Percentiles rank a stretch among this genome's conserved stretches.
These are phyloP conservation scores for Wiebesia pumilae DNA, from an alignment of 1,140 invertebrate genomes.

Conservation along the genomic window DNA sequence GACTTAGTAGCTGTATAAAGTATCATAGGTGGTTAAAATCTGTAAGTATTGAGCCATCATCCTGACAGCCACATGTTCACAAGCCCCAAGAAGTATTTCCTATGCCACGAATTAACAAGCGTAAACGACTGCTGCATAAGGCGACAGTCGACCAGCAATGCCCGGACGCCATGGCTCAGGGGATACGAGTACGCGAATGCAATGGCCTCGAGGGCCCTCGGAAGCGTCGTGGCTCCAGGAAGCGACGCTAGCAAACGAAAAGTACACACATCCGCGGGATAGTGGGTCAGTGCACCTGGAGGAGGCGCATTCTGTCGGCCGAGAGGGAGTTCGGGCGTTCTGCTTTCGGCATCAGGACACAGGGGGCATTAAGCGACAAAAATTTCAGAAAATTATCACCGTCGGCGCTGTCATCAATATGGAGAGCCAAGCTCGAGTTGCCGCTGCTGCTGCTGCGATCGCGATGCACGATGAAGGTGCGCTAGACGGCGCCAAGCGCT, in stretches of 20 bases:
- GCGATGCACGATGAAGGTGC: constrained; percentile 26
- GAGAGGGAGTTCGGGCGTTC: constrained; percentile 59
- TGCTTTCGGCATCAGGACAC: constrained; percentile 79
- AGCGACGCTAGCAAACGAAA: constrained; percentile 36
- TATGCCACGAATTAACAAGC: too few relatives aligned
- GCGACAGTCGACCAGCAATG: too few relatives aligned
- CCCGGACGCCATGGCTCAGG: constrained; percentile 30
- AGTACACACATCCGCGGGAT: background rate
- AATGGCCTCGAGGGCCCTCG: constrained; percentile 20
- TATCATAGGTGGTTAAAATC: too few relatives aligned
- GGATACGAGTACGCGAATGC: background rate
- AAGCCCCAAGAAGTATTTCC: too few relatives aligned
- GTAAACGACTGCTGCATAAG: too few relatives aligned
- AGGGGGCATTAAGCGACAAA: constrained; percentile 82
- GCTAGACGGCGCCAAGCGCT: constrained; percentile 40
- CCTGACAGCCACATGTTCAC: too few relatives aligned
- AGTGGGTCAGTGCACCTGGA: constrained; percentile 48
- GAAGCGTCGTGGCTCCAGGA: constrained; percentile 45
- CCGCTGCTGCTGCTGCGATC: constrained; percentile 50
- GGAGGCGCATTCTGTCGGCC: constrained; percentile 76
- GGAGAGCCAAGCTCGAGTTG: constrained; percentile 67
- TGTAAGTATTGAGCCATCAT: too few relatives aligned
- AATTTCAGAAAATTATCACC: constrained; percentile 82
- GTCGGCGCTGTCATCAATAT: constrained; percentile 84
- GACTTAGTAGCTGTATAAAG: too few relatives aligned